Conservation (phyloP, 2,888 invertebrate genomes). For the Lithodes maja region DNA sequence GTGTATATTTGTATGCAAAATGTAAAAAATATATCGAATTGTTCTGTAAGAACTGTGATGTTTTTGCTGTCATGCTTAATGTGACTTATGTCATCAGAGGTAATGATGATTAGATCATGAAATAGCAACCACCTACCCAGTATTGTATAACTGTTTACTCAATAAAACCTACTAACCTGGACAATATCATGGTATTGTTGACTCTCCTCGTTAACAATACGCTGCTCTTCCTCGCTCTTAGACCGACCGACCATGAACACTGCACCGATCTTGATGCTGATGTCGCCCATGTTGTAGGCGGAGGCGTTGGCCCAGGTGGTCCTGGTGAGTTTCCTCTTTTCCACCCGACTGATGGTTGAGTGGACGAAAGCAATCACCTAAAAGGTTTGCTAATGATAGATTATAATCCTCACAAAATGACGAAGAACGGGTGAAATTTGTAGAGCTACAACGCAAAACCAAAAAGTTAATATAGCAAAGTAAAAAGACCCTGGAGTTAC, state of each 20-base stretch:
- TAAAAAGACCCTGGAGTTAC: no score
- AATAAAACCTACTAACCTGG: constrained; percentile 35
- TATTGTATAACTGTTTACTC: constrained; percentile 66
- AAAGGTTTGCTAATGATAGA: no score
- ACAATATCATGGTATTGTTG: constrained; percentile 38
- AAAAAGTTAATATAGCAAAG: no score
- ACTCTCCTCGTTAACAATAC: constrained; percentile 38
- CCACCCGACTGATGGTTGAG: constrained; percentile 35
- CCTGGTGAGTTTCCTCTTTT: constrained; percentile 20
- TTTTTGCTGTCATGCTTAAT: no score
- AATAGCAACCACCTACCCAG: no score
- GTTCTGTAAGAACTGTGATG: no score
- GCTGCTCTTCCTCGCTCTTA: constrained; percentile 10
- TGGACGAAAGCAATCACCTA: constrained; percentile 41
- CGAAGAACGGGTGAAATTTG: no score
- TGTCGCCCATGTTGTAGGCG: background rate
- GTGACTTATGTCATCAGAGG: background rate
- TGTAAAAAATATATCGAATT: no score
- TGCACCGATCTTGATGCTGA: constrained; percentile 9
- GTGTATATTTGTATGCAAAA: no score
- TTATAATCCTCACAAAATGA: no score
- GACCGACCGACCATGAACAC: constrained; percentile 52
- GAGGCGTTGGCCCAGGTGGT: constrained; percentile 45
- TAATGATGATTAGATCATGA: background rate
- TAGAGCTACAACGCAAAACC: no score